Conservation (phyloP, 2,113 vertebrate species). For the Onychostruthus taczanowskii region DNA sequence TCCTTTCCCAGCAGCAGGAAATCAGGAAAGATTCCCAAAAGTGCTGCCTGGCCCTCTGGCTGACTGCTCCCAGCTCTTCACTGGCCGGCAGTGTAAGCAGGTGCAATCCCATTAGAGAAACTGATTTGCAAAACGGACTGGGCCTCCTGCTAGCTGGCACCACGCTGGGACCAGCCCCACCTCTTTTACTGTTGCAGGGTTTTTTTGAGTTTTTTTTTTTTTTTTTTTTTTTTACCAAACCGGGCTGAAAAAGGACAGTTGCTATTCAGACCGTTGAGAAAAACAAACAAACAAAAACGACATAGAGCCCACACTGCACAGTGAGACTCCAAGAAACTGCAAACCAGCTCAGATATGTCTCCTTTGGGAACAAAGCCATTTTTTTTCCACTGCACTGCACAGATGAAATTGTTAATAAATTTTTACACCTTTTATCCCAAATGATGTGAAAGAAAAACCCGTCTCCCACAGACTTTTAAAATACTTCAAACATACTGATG, state of each 20-base stretch:
- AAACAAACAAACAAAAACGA: neutral
- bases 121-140: accelerated
- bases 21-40: neutral
- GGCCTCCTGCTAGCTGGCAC: neutral
- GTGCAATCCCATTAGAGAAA: neutral
- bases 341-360: neutral
- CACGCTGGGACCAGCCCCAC: accelerated
- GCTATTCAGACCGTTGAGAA: neutral
- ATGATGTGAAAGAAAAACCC: neutral
- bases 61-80: neutral
- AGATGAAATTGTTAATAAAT: neutral
- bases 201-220: no score
- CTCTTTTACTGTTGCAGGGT: neutral
- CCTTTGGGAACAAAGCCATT: neutral
- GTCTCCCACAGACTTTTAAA: neutral
- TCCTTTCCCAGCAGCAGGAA: neutral
- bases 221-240: neutral
- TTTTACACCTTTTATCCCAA: conserved; percentile 8
- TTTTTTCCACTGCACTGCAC: accelerated
- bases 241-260: neutral
- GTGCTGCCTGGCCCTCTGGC: neutral
- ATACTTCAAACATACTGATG: neutral
- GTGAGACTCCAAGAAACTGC: neutral
- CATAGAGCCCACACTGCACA: neutral
- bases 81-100: neutral